A percentile compares a stretch with the other conserved stretches of the same genome.
These are phyloP conservation scores for Bruchidius siliquastri DNA, from an alignment of 2,888 invertebrate species.

Conservation along the genomic window DNA sequence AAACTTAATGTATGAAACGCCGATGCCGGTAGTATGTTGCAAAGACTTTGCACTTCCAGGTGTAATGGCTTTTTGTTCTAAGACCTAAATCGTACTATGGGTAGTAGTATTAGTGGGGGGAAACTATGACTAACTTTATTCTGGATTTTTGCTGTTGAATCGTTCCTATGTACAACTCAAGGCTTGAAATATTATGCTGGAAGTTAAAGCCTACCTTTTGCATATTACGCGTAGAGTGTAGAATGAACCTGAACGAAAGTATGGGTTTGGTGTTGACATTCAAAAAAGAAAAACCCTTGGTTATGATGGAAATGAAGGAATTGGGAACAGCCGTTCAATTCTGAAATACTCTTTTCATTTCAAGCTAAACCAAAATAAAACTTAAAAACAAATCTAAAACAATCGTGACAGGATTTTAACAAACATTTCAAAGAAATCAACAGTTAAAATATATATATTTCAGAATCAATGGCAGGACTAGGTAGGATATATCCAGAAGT, in stretches of 20 bases:
- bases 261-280: constrained; percentile 17
- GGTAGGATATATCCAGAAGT: constrained; percentile 40
- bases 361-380: too few species aligned
- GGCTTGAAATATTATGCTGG: too few species aligned
- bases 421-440: background rate
- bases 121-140: too few species aligned
- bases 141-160: too few species aligned
- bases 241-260: constrained; percentile 14
- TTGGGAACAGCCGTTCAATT: constrained; percentile 14
- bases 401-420: background rate
- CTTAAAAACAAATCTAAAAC: background rate
- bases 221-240: background rate
- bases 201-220: background rate
- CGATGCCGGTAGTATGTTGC: too few species aligned
- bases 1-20: too few species aligned
- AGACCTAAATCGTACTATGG: too few species aligned
- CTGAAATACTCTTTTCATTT: background rate
- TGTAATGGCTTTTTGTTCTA: too few species aligned
- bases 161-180: too few species aligned
- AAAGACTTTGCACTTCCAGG: too few species aligned
- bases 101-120: too few species aligned
- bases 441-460: background rate
- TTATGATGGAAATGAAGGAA: constrained; percentile 27
- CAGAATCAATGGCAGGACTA: constrained; percentile 24
- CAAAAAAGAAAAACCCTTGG: constrained; percentile 20